Conservation (phyloP, 2,113 vertebrate genomes). For the Cranoglanis bouderius region DNA sequence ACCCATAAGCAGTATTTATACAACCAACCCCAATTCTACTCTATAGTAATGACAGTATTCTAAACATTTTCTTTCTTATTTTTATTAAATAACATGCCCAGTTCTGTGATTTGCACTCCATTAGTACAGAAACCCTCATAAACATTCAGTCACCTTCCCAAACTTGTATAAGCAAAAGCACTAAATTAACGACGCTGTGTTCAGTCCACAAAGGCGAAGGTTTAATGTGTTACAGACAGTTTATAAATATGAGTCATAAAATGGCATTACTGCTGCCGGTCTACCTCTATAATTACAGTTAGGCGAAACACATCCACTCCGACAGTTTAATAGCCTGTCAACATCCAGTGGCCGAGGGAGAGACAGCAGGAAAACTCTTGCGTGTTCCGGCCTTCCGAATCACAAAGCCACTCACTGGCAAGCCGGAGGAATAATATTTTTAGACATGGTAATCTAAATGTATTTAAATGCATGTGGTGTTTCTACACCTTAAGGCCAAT, state of each 20-base stretch:
- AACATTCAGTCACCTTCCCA: conserved; percentile 13
- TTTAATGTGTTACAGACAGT: conserved; percentile 38
- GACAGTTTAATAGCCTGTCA: conserved; percentile 50
- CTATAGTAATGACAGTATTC: neutral
- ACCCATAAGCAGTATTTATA: neutral
- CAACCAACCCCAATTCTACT: neutral
- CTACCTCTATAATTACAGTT: conserved; percentile 28
- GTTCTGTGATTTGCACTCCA: neutral
- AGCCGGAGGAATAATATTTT: neutral
- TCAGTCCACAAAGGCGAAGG: conserved; percentile 9
- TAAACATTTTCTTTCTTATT: neutral
- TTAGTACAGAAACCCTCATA: conserved; percentile 17
- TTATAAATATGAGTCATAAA: conserved; percentile 53
- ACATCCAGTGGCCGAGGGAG: neutral
- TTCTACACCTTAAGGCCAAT: neutral
- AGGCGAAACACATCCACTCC: neutral
- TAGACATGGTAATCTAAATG: neutral
- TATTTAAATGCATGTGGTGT: neutral
- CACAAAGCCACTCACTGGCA: neutral
- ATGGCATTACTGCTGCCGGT: conserved; percentile 7
- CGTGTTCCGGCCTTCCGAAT: neutral
- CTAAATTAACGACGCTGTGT: neutral
- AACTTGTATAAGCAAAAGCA: conserved; percentile 8
- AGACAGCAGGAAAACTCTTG: neutral
- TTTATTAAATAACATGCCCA: neutral